Percentiles rank a stretch among this genome's conserved stretches.
Evolutionary conservation across 1,140 invertebrate species (phyloP).

Genomic region (Aphaenogaster floridana): DNA sequence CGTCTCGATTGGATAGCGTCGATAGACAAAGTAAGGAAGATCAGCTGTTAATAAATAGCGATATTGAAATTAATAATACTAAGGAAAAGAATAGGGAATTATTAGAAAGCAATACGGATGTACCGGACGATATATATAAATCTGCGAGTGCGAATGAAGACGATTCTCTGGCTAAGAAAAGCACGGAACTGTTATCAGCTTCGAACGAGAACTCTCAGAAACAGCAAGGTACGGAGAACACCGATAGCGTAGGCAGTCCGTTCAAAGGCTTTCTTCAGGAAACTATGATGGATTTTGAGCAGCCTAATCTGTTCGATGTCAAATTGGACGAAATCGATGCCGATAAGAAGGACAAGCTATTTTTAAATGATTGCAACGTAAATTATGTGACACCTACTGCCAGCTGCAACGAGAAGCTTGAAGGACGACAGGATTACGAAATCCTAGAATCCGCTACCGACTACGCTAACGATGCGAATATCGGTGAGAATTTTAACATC

Average conservation of each 20-base stretch:
- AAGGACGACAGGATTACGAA: background rate
- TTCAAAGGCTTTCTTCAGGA: slow-evolving; percentile 71
- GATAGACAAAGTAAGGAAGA: background rate
- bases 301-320: background rate
- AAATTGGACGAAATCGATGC: background rate
- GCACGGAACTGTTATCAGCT: background rate
- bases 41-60: background rate
- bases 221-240: background rate
- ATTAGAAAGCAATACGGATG: no score
- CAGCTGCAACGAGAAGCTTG: background rate
- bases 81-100: slow-evolving; percentile 2
- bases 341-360: background rate
- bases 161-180: background rate
- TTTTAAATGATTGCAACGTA: background rate
- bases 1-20: background rate
- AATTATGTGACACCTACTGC: background rate
- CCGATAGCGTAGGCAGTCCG: slow-evolving; percentile 60
- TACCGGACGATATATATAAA: background rate
- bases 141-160: background rate
- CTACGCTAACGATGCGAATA: background rate
- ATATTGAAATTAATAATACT: background rate
- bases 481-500: slow-evolving; percentile 5
- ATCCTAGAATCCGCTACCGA: background rate
- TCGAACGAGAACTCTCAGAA: background rate
- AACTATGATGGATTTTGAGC: slow-evolving; percentile 16